Conservation (phyloP, 2,113 vertebrate species). For the Elgaria multicarinata region DNA sequence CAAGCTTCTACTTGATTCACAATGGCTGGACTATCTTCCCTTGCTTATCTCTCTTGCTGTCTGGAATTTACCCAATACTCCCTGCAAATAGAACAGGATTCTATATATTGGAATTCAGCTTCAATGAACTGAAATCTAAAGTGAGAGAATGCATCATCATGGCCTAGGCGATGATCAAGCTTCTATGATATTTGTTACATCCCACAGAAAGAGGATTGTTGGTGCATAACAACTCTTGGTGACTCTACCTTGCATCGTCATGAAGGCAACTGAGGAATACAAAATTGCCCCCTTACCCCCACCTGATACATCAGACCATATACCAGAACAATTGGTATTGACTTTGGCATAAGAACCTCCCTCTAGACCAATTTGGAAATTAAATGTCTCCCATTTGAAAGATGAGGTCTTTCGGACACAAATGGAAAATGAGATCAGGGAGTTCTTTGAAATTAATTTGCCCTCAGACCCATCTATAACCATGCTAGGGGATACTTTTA, state of each 20-base stretch:
- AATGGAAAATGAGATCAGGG: slow-evolving; percentile 29
- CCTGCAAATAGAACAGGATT: not conserved
- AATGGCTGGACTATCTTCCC: not conserved
- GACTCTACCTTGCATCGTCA: not conserved
- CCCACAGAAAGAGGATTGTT: not conserved
- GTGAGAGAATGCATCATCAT: not conserved
- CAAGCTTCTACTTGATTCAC: not conserved
- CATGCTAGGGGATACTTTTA: not conserved
- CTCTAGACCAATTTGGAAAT: slow-evolving; percentile 22
- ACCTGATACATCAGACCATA: not conserved
- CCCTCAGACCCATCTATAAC: not conserved
- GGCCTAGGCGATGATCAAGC: not conserved
- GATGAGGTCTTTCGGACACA: not conserved
- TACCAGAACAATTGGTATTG: slow-evolving; percentile 5
- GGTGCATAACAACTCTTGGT: not conserved
- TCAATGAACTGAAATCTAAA: not conserved
- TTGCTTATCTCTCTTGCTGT: not conserved
- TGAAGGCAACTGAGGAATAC: not conserved
- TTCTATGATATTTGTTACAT: not conserved
- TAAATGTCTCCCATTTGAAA: slow-evolving; percentile 24
- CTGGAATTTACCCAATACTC: not conserved
- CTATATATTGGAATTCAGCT: not conserved
- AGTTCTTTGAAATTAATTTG: slow-evolving; percentile 17
- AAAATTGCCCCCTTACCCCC: not conserved
- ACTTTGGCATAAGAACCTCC: slow-evolving; percentile 15